Evolutionary conservation across 1,140 invertebrate genomes (phyloP), one percentile per base, ranked within the genome.

Genomic region (Doryteuthis pealeii): DNA sequence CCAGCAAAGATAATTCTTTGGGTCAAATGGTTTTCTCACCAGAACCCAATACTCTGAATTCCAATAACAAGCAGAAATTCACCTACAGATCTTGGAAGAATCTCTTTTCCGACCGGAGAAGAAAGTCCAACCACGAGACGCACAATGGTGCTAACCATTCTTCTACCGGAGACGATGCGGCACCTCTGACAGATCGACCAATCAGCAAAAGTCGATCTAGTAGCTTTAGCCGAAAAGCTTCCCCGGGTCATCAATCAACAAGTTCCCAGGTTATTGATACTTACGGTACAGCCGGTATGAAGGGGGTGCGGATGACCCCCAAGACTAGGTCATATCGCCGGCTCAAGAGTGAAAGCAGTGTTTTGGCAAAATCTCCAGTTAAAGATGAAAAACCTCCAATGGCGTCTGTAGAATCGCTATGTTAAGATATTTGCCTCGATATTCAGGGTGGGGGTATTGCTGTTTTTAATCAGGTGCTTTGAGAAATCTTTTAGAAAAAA

Each of bases 1-100:
- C 77, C 26, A 84, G 80, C 66, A 82, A 82, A 70, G 82, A 86
- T 66, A 79, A 83, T 32, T 68, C 32, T 0, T 4, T 33, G 66
- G 18, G 66, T 12, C 66, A 26, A 6, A 68, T 32, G 66, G 32
- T 32, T 5, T 28, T 68, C 28, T 18, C 66, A 5, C 30, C 30
- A 4, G 32, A 32, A 30, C 66, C 32, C 0, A 31, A 22, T 10
- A 26, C n/a, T 10, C 66, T 32, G 22, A 30, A 32, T 6, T 12
- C 66, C 32, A 68, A 22, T 10, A 31, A 68, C 30, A 68, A 68
- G 30, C n/a, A 68, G 15, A 68, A 68, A 32, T 33, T 10, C 0
- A 68, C 30, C 6, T 30, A 68, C 31, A 31, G 31, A 33, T 68
- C 66, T 5, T 33, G 28, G 66, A 68, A 22, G 31, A 68, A 33